phyloP scores from a whole-genome alignment of 2,888 invertebrate species.

The Hanleya hanleyi region DNA sequence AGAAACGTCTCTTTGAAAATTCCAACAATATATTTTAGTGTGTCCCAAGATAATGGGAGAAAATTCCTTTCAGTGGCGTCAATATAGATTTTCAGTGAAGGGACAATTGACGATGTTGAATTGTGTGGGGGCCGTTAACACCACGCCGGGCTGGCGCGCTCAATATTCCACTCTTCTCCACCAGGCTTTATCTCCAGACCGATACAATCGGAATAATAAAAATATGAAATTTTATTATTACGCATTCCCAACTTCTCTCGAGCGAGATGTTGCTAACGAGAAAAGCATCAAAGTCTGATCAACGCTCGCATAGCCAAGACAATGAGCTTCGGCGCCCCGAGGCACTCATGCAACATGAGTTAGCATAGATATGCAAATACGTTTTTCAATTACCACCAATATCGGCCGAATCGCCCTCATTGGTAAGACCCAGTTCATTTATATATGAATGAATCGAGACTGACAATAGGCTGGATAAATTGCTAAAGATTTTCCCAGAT shows the following conservation, averaged over 20 bases:
- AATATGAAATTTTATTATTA: background rate
- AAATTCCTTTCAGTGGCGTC: constrained; percentile 58
- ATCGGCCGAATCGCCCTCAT: too few relatives aligned
- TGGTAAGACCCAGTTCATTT: too few relatives aligned
- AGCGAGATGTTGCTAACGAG: background rate
- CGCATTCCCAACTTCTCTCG: background rate
- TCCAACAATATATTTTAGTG: constrained; percentile 66
- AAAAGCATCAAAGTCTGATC: too few relatives aligned
- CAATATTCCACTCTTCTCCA: background rate
- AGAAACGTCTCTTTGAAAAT: constrained; percentile 65
- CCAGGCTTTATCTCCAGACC: background rate
- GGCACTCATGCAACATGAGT: too few relatives aligned
- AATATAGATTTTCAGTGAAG: constrained; percentile 34
- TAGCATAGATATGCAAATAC: too few relatives aligned
- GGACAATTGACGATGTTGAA: constrained; percentile 3
- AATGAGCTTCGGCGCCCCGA: too few relatives aligned
- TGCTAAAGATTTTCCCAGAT: too few relatives aligned
- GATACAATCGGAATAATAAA: background rate
- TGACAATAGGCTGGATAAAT: too few relatives aligned
- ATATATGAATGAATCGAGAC: too few relatives aligned
- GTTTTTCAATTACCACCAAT: too few relatives aligned
- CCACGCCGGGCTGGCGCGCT: background rate
- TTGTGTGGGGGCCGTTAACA: background rate
- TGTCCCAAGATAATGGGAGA: constrained; percentile 57
- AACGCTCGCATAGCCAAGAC: too few relatives aligned